phyloP scores from a whole-genome alignment of 2,888 invertebrate species.

The Apamea epomidion region DNA sequence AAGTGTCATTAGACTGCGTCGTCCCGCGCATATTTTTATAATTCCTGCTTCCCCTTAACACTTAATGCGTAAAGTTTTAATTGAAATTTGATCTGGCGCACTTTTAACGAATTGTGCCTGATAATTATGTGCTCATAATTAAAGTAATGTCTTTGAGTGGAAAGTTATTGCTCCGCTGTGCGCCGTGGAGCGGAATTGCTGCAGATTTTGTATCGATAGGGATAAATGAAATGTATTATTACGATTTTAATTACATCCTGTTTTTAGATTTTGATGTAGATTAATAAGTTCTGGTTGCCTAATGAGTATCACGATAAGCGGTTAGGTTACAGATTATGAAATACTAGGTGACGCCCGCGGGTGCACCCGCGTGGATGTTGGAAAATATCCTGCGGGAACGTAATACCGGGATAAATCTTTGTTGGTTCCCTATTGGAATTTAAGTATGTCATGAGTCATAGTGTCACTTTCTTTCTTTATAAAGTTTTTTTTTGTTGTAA shows the following conservation, averaged over 20 bases:
- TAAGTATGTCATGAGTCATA: neutral
- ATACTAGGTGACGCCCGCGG: neutral
- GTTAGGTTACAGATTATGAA: slow-evolving; percentile 1
- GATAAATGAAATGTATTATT: slow-evolving; percentile 17
- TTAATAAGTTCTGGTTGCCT: neutral
- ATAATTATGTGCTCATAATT: slow-evolving; percentile 63
- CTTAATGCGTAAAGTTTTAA: slow-evolving; percentile 86
- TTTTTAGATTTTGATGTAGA: slow-evolving; percentile 13
- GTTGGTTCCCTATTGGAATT: neutral
- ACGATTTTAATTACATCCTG: slow-evolving; percentile 23
- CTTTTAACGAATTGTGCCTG: slow-evolving; percentile 67
- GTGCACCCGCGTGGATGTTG: too few species aligned
- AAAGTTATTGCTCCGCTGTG: slow-evolving; percentile 59
- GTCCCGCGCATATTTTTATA: slow-evolving; percentile 84
- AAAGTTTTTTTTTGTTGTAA: neutral
- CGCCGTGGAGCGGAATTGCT: slow-evolving; percentile 17
- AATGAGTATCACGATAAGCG: neutral
- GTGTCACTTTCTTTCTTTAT: neutral
- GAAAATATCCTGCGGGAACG: neutral
- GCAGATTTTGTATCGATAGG: slow-evolving; percentile 6
- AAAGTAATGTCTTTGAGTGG: slow-evolving; percentile 59
- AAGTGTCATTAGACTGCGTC: slow-evolving; percentile 64
- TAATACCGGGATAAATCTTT: neutral
- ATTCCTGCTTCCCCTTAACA: slow-evolving; percentile 71
- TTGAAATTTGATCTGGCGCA: slow-evolving; percentile 85